phyloP scores from a whole-genome alignment of 2,113 vertebrate species.

The Leucopternis melanops region DNA sequence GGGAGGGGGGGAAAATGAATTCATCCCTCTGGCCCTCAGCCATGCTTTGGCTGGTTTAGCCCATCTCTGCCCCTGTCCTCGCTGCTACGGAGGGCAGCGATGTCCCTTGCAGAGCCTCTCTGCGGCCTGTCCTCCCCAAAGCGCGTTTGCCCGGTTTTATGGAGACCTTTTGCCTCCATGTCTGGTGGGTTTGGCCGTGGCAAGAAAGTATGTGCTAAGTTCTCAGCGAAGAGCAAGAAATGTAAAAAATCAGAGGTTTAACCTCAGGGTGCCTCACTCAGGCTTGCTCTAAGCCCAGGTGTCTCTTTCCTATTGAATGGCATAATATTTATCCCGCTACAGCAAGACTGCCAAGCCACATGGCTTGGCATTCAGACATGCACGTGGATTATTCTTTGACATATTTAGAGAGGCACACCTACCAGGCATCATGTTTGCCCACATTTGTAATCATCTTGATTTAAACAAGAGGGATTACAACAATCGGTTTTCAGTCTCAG shows the following conservation, averaged over 20 bases:
- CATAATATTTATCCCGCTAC: background rate
- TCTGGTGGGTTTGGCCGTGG: fast-evolving
- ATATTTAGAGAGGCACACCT: background rate
- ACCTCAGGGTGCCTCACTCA: background rate
- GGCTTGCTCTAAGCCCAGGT: background rate
- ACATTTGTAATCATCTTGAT: background rate
- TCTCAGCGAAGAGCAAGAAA: background rate
- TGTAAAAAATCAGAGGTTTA: background rate
- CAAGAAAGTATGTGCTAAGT: background rate
- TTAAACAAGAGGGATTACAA: background rate
- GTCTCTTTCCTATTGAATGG: background rate
- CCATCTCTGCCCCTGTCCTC: background rate
- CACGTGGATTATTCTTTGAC: background rate
- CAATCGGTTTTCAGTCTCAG: background rate
- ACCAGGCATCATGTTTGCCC: background rate
- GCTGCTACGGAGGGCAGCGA: fast-evolving
- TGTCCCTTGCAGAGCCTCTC: background rate
- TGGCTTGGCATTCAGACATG: background rate
- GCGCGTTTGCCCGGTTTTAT: fast-evolving
- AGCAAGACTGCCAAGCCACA: background rate
- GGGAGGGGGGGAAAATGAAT: no score
- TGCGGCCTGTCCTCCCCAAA: background rate
- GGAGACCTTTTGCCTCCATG: background rate
- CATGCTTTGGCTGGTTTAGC: background rate
- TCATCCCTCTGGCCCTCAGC: background rate